Base-by-base conservation (phyloP, 2,113 vertebrate genomes). In the Myrmecobius fasciatus region DNA sequence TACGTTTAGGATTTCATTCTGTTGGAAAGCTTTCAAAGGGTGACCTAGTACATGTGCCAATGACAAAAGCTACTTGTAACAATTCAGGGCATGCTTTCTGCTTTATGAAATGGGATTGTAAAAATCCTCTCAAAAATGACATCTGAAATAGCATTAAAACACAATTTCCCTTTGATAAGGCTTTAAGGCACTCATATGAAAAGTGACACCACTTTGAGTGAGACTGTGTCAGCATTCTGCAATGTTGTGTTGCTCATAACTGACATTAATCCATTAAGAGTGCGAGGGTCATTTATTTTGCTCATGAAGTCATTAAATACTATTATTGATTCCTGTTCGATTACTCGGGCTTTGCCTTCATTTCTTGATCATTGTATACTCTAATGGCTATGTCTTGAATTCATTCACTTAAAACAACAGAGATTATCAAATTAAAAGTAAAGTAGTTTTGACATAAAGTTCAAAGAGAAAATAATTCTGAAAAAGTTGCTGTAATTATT, bases 231-330 rank as follows among this genome's bases (percentile, higher is more conserved):
- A 98, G 98, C 98, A 98, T 98, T 99, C 98, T 98, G 97, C 60
- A 97, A 96, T 95, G 98, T 98, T 96, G 98, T 98, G 97, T 98
- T 97, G 98, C 96, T 94, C 94, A 17, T 97, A 98, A 98, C 98
- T 98, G 98, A 97, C 97, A 97, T 96, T 98, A 98, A 98, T 99
- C 98, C 98, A 98, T 98, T 98, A 98, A 98, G 98, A 96, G 98
- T 98, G 98, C 67, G 96, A 98, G 98, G 99, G 98, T 99, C 98
- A 98, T 98, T 99, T 98, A 98, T 99, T 99, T 99, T 98, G 97
- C 97, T 97, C 95, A 94, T 98, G 91, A 98, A 98, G 97, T 98
- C 98, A 98, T 99, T 98, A 99, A 98, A 99, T 98, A 98, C 98
- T 98, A 97, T 98, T 98, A 98, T 98, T 98, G 99, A 99, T 99